Evolutionary conservation across 2,113 vertebrate species (phyloP), one percentile per base, ranked within the genome.

Genomic region (Neodon shergylaensis): DNA sequence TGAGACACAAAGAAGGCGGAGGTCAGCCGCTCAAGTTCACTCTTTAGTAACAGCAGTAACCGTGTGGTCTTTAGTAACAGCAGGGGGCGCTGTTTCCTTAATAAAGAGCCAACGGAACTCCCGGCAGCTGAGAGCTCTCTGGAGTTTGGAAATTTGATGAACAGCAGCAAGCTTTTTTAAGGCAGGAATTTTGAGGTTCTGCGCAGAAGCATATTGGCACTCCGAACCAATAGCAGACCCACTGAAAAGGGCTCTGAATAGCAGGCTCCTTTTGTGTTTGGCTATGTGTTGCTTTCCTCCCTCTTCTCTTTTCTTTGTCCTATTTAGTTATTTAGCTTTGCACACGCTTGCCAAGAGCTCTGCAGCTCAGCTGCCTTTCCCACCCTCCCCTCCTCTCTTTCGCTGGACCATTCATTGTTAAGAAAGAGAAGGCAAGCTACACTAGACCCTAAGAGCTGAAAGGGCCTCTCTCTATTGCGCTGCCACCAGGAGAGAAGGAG

Each of bases 1-100:
- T 11, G n/a, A 26, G 10, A 19, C 2, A 8, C 9, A 11, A 31
- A 28, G 16, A 65, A 39, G 2, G 19, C 58, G 1, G 19, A 58
- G 19, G 2, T 7, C 9, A 2, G 26, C 36, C 6, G 14, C 66
- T 70, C 14, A 26, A 61, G 24, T 61, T 58, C 68, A 39, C 21
- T 0, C 39, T 13, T 4, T 5, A 77, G 5, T 2, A 92, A 65
- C 97, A 91, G 97, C 92, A 97, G 97, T n/a, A n/a, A n/a, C n/a
- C n/a, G n/a, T n/a, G n/a, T n/a, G 8, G 7, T 73, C 39, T 13
- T 4, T 5, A 77, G 5, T 2, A 92, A 65, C 97, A 91, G 97
- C 92, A 97, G 97, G 82, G 92, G 94, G 94, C 19, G 82, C 96
- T 94, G 19, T 94, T 92, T 95, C 94, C 97, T 83, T 33, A 94